A percentile compares a stretch with the other conserved stretches of the same genome.
Conservation (phyloP, 2,113 vertebrate genomes). For the Cisticola juncidis region DNA sequence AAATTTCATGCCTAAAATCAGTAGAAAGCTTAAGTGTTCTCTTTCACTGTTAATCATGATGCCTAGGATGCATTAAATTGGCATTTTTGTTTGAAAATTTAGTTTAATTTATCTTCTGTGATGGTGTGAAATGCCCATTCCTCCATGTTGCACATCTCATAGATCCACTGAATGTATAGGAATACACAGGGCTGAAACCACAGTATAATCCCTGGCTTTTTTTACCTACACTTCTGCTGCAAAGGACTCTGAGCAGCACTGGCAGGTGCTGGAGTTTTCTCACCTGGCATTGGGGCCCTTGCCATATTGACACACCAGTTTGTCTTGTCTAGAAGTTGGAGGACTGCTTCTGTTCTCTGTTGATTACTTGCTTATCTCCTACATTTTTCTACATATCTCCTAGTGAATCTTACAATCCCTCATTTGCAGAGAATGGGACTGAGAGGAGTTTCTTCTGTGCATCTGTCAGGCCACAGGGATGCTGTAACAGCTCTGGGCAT, state of each 20-base stretch:
- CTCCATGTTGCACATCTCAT: rapidly evolving
- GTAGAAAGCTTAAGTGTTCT: background rate
- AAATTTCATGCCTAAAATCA: background rate
- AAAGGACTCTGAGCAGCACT: background rate
- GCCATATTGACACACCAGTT: background rate
- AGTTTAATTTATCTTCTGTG: background rate
- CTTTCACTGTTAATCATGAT: background rate
- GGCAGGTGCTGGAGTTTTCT: background rate
- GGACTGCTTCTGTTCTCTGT: background rate
- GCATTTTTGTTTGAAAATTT: background rate
- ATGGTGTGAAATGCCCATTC: background rate
- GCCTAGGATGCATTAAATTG: background rate
- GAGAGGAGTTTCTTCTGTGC: background rate
- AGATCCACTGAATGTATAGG: background rate
- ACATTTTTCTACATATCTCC: background rate
- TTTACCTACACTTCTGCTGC: background rate
- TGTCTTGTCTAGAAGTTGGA: background rate
- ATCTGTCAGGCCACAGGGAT: background rate
- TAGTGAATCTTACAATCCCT: background rate
- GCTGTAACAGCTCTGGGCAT: background rate
- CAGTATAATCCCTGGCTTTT: background rate
- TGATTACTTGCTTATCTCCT: background rate
- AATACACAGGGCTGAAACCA: background rate
- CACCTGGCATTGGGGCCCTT: background rate
- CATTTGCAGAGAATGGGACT: background rate